A percentile compares a stretch with the other conserved stretches of the same genome.
phyloP scores from a whole-genome alignment of 2,113 vertebrate species.

The Guaruba guarouba region DNA sequence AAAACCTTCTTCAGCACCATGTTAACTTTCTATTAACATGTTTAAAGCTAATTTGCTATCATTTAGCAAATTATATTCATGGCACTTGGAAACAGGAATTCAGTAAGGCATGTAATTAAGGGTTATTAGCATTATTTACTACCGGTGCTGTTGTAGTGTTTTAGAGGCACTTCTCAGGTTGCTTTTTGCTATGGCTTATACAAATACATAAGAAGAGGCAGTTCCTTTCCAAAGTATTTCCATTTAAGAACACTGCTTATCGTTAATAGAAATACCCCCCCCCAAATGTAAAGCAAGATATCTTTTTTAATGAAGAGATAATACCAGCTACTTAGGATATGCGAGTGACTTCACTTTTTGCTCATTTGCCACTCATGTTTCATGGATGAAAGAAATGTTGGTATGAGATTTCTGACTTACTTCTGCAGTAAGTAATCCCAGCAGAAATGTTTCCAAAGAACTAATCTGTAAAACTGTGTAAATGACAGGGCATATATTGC shows the following conservation, averaged over 20 bases:
- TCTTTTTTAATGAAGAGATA: not conserved
- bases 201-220: not conserved
- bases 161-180: not conserved
- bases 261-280: not conserved
- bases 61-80: constrained; percentile 6
- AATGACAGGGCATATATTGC: not conserved
- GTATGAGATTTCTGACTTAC: not conserved
- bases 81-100: not conserved
- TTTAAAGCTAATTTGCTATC: constrained; percentile 28
- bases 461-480: not conserved
- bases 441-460: not conserved
- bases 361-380: not conserved
- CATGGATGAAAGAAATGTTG: not conserved
- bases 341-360: not conserved
- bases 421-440: not conserved
- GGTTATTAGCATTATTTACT: constrained; percentile 33
- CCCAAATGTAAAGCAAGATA: not conserved
- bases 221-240: not conserved
- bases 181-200: not conserved
- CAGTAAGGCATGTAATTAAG: constrained; percentile 10
- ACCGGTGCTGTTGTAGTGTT: not conserved
- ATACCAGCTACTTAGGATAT: not conserved
- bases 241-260: not conserved
- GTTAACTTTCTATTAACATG: not conserved
- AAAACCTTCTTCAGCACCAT: not conserved